Evolutionary conservation across 2,113 vertebrate species (phyloP).

Genomic region (Vulpes ferrilata): DNA sequence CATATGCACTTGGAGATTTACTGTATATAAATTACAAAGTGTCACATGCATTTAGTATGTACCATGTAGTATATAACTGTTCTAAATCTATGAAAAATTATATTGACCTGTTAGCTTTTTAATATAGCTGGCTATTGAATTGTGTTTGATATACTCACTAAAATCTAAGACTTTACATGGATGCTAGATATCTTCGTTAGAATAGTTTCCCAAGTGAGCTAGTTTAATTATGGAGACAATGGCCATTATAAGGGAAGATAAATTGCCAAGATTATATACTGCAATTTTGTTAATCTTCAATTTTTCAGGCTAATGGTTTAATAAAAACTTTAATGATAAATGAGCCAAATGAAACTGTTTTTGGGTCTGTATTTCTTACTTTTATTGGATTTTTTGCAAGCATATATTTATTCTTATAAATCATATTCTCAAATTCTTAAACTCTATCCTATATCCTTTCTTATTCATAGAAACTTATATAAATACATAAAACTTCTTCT

Average conservation of each 20-base stretch:
- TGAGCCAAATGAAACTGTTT: not conserved
- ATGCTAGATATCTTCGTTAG: not conserved
- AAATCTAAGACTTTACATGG: not conserved
- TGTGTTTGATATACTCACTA: not conserved
- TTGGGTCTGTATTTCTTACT: not conserved
- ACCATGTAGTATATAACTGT: not conserved
- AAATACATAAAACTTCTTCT: not conserved
- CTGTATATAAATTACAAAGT: not conserved
- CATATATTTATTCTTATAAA: not conserved
- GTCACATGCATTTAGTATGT: not conserved
- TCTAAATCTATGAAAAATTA: not conserved
- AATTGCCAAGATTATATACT: not conserved
- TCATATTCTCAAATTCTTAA: conserved; percentile 27
- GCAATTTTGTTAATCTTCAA: not conserved
- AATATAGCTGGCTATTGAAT: not conserved
- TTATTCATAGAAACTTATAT: not conserved
- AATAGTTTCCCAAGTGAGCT: not conserved
- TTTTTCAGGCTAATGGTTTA: not conserved
- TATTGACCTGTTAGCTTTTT: not conserved
- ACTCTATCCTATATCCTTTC: not conserved
- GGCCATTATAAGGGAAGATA: not conserved
- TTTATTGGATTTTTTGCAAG: not conserved
- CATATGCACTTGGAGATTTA: not conserved
- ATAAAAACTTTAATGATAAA: conserved; percentile 13
- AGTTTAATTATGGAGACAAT: not conserved